A percentile compares a stretch with the other conserved stretches of the same genome.
Evolutionary conservation across 2,888 invertebrate genomes (phyloP).

Genomic region (Chrysolina americana): DNA sequence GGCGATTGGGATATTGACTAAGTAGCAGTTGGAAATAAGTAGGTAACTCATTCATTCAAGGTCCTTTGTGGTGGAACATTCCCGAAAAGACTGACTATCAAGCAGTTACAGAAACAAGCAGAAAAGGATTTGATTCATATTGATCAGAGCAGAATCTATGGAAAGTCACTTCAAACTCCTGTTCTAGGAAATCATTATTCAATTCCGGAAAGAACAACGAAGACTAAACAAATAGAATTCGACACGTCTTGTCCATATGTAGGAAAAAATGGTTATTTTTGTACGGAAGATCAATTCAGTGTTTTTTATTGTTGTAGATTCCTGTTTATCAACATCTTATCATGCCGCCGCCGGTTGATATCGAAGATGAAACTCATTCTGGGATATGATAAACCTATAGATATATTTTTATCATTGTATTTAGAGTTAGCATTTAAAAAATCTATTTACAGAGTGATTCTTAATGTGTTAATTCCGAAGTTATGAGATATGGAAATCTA

Average conservation of each 20-base stretch:
- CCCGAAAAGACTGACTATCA: slow-evolving; percentile 70
- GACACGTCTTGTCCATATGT: slow-evolving; percentile 76
- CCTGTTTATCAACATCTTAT: slow-evolving; percentile 42
- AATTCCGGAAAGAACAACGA: slow-evolving; percentile 72
- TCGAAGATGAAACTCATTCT: slow-evolving; percentile 10
- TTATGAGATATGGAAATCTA: no score
- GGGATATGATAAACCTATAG: background rate
- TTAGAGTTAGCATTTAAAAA: background rate
- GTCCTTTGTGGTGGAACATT: slow-evolving; percentile 64
- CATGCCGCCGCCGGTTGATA: slow-evolving; percentile 33
- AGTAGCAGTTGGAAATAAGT: no score
- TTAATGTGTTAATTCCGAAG: no score
- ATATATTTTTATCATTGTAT: background rate
- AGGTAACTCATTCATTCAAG: slow-evolving; percentile 49
- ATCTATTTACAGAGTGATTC: no score
- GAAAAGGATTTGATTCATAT: slow-evolving; percentile 66
- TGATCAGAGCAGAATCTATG: slow-evolving; percentile 71
- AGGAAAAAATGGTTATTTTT: slow-evolving; percentile 47
- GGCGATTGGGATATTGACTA: no score
- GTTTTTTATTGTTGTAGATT: slow-evolving; percentile 31
- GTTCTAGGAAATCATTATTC: slow-evolving; percentile 75
- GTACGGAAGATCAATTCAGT: background rate
- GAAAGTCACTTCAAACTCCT: slow-evolving; percentile 72
- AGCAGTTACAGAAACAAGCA: slow-evolving; percentile 71
- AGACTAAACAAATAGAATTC: slow-evolving; percentile 71